phyloP scores from a whole-genome alignment of 1,140 invertebrate species.

The Acromyrmex charruanus region DNA sequence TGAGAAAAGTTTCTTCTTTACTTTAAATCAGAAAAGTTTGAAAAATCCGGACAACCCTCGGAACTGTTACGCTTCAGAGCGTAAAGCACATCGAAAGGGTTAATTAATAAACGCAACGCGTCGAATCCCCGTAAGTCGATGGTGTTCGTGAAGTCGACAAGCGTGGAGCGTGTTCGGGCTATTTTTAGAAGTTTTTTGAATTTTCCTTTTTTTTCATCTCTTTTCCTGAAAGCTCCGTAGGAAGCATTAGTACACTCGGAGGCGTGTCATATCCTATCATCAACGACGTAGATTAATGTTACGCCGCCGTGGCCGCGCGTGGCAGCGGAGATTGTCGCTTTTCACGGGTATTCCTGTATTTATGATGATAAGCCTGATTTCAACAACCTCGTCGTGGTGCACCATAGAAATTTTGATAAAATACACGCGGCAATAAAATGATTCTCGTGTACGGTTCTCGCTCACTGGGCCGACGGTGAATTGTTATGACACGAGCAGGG shows the following conservation, averaged over 20 bases:
- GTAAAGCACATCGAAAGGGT: conserved; percentile 58
- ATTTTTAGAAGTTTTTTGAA: conserved; percentile 44
- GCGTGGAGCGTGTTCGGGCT: conserved; percentile 47
- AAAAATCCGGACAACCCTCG: conserved; percentile 51
- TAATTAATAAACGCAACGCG: conserved; percentile 63
- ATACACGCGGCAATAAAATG: conserved; percentile 61
- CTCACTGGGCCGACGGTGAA: conserved; percentile 26
- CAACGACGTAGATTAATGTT: conserved; percentile 62
- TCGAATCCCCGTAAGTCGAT: conserved; percentile 20
- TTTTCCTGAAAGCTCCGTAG: conserved; percentile 9
- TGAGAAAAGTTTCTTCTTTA: conserved; percentile 52
- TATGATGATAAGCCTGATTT: conserved; percentile 60
- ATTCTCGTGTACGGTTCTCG: conserved; percentile 46
- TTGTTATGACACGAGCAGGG: conserved; percentile 10
- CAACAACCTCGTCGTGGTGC: conserved; percentile 37
- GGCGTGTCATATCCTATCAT: conserved; percentile 63
- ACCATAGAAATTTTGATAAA: conserved; percentile 50
- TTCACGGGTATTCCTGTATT: conserved; percentile 60
- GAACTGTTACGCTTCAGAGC: conserved; percentile 24
- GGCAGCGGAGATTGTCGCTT: conserved; percentile 51
- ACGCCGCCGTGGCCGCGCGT: conserved; percentile 4
- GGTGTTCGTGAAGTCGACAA: conserved; percentile 3
- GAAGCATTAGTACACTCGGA: conserved; percentile 58
- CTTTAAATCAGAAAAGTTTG: conserved; percentile 61
- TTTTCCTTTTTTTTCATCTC: not conserved